Evolutionary conservation across 2,113 vertebrate species (phyloP), one percentile per base, ranked within the genome.

Genomic region (Picathartes gymnocephalus): DNA sequence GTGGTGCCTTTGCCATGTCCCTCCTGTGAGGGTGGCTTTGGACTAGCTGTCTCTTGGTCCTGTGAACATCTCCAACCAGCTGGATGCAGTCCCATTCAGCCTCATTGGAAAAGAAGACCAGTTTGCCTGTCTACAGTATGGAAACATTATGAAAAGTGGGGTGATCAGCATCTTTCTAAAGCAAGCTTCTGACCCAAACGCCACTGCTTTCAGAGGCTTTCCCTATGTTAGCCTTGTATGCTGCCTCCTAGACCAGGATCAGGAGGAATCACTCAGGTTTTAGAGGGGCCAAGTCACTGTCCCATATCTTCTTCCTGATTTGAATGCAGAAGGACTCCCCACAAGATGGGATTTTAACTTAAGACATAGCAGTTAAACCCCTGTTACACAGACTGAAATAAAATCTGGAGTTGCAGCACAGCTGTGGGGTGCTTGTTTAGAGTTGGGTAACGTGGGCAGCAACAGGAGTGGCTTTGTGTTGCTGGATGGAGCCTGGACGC

Each of bases 61-160:
- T 20, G 1, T 50, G 56, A 50, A n/a, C 40, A 35, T 31, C 33
- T 66, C 39, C 83, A 73, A 3, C 17, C 30, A 71, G 44, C 30
- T 87, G 61, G 31, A 45, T 57, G 56, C 27, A 27, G 17, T 16
- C 39, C 44, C 42, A 23, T 50, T 27, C 56, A 54, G 37, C 37
- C 33, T 51, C 3, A 3, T 12, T 22, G 13, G 60, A 44, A 44
- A 84, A 78, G 42, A 39, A 62, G 13, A 39, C 5, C 37, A 35
- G 21, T 70, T 86, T 86, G 23, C 28, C 4, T 0, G 33, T 73
- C 28, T 23, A 19, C 53, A 51, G 58, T 42, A 40, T 7, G 27
- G 33, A 71, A 79, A 45, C 20, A 72, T 14, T 0, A 0, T 45
- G 42, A 40, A 30, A 47, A 76, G 33, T 27, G 21, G 9, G 7